Percentiles rank a stretch among this genome's conserved stretches.
phyloP scores from a whole-genome alignment of 23 tunicate genomes.

The Corella eumyota region DNA sequence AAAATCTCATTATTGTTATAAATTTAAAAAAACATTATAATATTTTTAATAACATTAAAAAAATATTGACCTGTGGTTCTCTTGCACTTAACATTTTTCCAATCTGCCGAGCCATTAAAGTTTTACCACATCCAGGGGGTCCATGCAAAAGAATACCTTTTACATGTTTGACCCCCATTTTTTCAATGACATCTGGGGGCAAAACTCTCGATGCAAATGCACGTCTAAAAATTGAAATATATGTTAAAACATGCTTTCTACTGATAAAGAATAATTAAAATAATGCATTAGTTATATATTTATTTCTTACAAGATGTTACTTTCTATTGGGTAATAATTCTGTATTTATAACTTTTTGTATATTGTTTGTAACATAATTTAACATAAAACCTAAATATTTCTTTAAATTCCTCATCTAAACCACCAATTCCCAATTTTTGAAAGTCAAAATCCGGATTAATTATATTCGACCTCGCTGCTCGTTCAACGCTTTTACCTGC shows the following conservation, averaged over 20 bases:
- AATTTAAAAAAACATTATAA: background rate
- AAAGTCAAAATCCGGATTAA: constrained; percentile 95
- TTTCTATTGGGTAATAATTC: too few relatives aligned
- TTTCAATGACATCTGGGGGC: constrained; percentile 79
- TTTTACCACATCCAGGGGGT: constrained; percentile 99
- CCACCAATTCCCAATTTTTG: constrained; percentile 93
- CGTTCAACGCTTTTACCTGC: constrained; percentile 42
- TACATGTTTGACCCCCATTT: constrained; percentile 94
- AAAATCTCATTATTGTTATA: background rate
- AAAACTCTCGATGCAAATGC: constrained; percentile 96
- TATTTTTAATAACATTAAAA: background rate
- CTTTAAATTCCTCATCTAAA: constrained; percentile 95
- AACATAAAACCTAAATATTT: constrained; percentile 49
- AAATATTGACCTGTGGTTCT: constrained; percentile 64
- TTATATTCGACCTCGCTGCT: constrained; percentile 53
- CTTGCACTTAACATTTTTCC: constrained; percentile 92
- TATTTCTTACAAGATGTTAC: too few relatives aligned
- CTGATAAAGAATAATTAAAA: too few relatives aligned
- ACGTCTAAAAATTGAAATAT: constrained; percentile 23
- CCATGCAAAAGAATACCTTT: constrained; percentile 89
- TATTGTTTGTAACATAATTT: too few relatives aligned
- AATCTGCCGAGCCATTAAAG: constrained; percentile 96
- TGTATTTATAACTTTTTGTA: too few relatives aligned
- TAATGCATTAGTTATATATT: too few relatives aligned
- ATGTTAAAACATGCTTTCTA: too few relatives aligned